phyloP scores from a whole-genome alignment of 1,140 invertebrate species.

The Tetramorium parvispinum region DNA sequence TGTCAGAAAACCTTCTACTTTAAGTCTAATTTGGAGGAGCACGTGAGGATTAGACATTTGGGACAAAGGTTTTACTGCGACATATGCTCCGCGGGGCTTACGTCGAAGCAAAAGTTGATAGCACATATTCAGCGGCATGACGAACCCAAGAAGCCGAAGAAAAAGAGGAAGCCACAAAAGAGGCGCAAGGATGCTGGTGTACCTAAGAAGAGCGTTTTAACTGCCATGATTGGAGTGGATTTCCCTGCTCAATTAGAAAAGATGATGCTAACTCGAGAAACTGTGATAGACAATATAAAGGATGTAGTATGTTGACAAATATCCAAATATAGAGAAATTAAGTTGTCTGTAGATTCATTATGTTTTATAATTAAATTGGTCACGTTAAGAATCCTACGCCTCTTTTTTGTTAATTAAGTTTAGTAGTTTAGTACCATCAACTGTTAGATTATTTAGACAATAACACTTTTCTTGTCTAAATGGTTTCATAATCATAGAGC shows the following conservation, averaged over 20 bases:
- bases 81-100: conserved; percentile 67
- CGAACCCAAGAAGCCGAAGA: conserved; percentile 2
- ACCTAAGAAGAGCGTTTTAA: conserved; percentile 65
- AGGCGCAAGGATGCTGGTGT: conserved; percentile 66
- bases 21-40: conserved; percentile 71
- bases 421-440: too few relatives aligned
- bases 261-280: conserved; percentile 46
- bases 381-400: too few relatives aligned
- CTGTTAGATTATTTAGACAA: too few relatives aligned
- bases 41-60: conserved; percentile 71
- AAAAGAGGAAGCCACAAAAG: conserved; percentile 31
- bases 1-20: conserved; percentile 71
- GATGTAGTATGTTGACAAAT: not conserved
- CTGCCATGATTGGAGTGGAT: conserved; percentile 63
- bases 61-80: conserved; percentile 74
- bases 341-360: not conserved
- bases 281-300: not conserved
- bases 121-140: conserved; percentile 67
- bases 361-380: not conserved
- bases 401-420: too few relatives aligned
- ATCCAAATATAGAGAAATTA: not conserved
- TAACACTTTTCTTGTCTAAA: too few relatives aligned
- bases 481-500: too few relatives aligned
- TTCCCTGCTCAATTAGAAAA: conserved; percentile 62
- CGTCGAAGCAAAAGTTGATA: conserved; percentile 64